phyloP scores from a whole-genome alignment of 2,888 invertebrate genomes.

The Sarcophaga subvicina region DNA sequence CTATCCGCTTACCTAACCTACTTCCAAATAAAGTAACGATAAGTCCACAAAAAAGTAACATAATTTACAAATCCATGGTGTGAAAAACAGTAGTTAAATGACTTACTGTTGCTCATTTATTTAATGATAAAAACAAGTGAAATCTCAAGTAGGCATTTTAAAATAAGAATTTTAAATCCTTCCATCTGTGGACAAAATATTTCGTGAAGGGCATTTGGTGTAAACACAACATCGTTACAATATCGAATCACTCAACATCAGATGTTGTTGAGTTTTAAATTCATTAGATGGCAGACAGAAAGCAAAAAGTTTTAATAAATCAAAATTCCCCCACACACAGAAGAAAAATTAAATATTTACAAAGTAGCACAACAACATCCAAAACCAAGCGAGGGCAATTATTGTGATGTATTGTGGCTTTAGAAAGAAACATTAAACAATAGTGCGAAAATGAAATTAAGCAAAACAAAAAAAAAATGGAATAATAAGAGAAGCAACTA shows the following conservation, averaged over 20 bases:
- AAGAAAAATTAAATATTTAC: slow-evolving; percentile 8
- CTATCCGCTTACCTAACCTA: too few relatives aligned
- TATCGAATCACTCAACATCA: slow-evolving; percentile 21
- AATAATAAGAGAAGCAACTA: too few relatives aligned
- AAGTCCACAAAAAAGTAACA: too few relatives aligned
- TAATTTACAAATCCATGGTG: too few relatives aligned
- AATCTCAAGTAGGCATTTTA: too few relatives aligned
- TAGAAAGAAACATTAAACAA: slow-evolving; percentile 37
- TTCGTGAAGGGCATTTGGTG: too few relatives aligned
- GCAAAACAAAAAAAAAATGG: neutral
- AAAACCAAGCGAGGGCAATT: slow-evolving; percentile 3
- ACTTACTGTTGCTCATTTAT: too few relatives aligned
- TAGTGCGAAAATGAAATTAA: slow-evolving; percentile 50
- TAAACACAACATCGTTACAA: slow-evolving; percentile 15
- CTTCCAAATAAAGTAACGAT: too few relatives aligned
- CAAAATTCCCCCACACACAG: slow-evolving; percentile 27
- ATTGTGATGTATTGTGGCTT: slow-evolving; percentile 3
- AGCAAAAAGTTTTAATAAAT: neutral
- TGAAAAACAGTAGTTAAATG: too few relatives aligned
- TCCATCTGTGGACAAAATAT: too few relatives aligned
- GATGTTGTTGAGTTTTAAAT: slow-evolving; percentile 8
- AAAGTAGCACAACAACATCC: neutral
- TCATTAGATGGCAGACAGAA: neutral
- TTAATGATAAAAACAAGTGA: too few relatives aligned
- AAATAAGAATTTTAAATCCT: too few relatives aligned